Evolutionary conservation across 2,113 vertebrate species (phyloP).

Genomic region (Lophius piscatorius): DNA sequence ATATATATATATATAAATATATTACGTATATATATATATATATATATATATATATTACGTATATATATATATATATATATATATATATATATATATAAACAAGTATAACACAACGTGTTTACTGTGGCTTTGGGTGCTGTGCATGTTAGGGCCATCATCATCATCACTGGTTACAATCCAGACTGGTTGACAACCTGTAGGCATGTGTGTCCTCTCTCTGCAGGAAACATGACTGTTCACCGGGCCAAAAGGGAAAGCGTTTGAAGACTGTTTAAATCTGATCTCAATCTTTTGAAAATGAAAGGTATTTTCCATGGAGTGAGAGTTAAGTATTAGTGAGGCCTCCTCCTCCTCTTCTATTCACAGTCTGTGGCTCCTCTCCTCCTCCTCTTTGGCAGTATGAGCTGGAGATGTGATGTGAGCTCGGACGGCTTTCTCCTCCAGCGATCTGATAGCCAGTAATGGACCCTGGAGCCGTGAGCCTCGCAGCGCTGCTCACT

Average conservation of each 20-base stretch:
- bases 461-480: slow-evolving; percentile 56
- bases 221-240: neutral
- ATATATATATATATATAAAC: too few species aligned
- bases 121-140: too few species aligned
- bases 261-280: too few species aligned
- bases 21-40: too few species aligned
- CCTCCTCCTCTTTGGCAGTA: slow-evolving; percentile 40
- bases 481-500: slow-evolving; percentile 42
- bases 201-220: neutral
- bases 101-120: too few species aligned
- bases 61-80: too few species aligned
- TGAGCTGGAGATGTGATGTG: slow-evolving; percentile 43
- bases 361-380: too few species aligned
- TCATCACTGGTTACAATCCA: neutral
- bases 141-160: too few species aligned
- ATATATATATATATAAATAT: too few species aligned
- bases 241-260: neutral
- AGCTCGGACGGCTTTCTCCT: slow-evolving; percentile 33
- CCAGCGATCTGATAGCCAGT: slow-evolving; percentile 61
- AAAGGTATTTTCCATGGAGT: neutral
- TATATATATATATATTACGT: too few species aligned
- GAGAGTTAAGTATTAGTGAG: neutral
- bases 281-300: too few species aligned
- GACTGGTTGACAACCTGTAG: neutral
- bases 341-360: neutral